phyloP scores from a whole-genome alignment of 2,888 invertebrate species.

The Parnassius orleans region DNA sequence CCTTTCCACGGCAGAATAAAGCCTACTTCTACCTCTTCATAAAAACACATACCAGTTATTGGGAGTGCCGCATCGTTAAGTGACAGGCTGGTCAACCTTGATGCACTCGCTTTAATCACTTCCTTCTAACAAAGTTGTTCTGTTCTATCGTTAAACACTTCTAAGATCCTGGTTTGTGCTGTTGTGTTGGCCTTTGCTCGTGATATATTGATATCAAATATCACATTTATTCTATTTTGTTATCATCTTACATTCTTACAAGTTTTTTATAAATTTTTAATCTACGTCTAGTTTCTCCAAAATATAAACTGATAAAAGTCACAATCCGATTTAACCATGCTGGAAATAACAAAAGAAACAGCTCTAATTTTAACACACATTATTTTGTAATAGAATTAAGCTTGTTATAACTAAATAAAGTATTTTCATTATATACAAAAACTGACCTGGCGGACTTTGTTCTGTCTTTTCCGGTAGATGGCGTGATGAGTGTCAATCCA shows the following conservation, averaged over 20 bases:
- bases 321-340: too few relatives aligned
- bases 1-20: slow-evolving; percentile 12
- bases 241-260: slow-evolving; percentile 14
- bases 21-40: slow-evolving; percentile 21
- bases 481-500: too few relatives aligned
- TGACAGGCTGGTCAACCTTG: slow-evolving; percentile 53
- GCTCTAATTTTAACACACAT: too few relatives aligned
- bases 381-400: too few relatives aligned
- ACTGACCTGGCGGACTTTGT: too few relatives aligned
- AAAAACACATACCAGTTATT: slow-evolving; percentile 34
- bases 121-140: slow-evolving; percentile 45
- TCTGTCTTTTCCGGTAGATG: too few relatives aligned
- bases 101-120: slow-evolving; percentile 40
- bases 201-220: slow-evolving; percentile 21
- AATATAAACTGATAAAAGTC: too few relatives aligned
- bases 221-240: slow-evolving; percentile 9
- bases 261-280: slow-evolving; percentile 7
- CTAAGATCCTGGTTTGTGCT: slow-evolving; percentile 19
- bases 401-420: too few relatives aligned
- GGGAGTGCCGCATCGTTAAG: slow-evolving; percentile 43
- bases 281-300: too few relatives aligned
- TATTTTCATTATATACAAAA: too few relatives aligned
- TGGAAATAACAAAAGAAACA: too few relatives aligned
- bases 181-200: slow-evolving; percentile 21
- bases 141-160: slow-evolving; percentile 18